Percentiles rank a stretch among this genome's conserved stretches.
Conservation (phyloP, 2,113 vertebrate species). For the Hepsetus odoe region DNA sequence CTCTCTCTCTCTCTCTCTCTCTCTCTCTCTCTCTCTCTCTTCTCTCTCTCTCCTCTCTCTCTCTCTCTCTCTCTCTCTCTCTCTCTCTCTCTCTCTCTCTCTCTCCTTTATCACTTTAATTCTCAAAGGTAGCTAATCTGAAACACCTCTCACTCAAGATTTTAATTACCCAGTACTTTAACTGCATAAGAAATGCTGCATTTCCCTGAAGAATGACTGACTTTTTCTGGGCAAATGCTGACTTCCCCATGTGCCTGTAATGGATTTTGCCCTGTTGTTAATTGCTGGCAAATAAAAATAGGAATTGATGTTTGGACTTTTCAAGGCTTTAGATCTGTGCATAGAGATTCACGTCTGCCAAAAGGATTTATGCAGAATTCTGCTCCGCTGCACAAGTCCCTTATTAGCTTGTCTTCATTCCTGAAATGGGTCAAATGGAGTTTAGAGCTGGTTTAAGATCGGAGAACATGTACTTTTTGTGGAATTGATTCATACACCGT, state of each 20-base stretch:
- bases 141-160: conserved; percentile 43
- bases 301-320: conserved; percentile 13
- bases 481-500: not conserved
- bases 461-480: too few species aligned
- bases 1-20: conserved; percentile 20
- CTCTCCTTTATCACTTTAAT: conserved; percentile 13
- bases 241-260: conserved; percentile 28
- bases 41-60: conserved; percentile 19
- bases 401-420: conserved; percentile 20
- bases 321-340: conserved; percentile 25
- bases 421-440: conserved; percentile 24
- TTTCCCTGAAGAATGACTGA: conserved; percentile 5
- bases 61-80: conserved; percentile 23
- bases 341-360: conserved; percentile 20
- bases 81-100: conserved; percentile 9
- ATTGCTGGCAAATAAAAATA: conserved; percentile 39
- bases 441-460: not conserved
- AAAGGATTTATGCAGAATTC: conserved; percentile 31
- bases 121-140: conserved; percentile 32
- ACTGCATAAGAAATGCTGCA: conserved; percentile 8
- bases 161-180: conserved; percentile 47
- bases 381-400: conserved; percentile 15
- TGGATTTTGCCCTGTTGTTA: conserved; percentile 44
- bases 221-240: conserved; percentile 9
- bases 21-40: conserved; percentile 17